Conservation (phyloP, 2,113 vertebrate genomes). For the Ictidomys tridecemlineatus region DNA sequence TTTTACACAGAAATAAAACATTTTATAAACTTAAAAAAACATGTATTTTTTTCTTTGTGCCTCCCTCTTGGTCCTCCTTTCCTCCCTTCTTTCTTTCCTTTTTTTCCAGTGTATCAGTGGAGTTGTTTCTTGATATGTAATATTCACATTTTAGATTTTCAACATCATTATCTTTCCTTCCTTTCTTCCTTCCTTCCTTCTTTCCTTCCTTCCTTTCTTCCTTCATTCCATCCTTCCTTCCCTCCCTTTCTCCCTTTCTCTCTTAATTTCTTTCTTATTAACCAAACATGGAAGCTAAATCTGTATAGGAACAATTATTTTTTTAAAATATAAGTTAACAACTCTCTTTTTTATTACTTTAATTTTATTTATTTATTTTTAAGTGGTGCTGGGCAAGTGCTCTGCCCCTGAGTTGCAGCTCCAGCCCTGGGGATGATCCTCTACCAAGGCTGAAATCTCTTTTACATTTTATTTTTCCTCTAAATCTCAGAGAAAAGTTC, state of each 20-base stretch:
- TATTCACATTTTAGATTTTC: not conserved
- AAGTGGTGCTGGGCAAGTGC: too few relatives aligned
- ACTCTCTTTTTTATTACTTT: too few relatives aligned
- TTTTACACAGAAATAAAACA: not conserved
- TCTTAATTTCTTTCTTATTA: not conserved
- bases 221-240: too few relatives aligned
- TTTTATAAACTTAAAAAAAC: slow-evolving; percentile 15
- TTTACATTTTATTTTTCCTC: not conserved
- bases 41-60: not conserved
- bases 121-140: not conserved
- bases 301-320: not conserved
- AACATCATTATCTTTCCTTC: not conserved
- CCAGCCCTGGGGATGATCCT: not conserved
- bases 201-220: too few relatives aligned
- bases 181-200: too few relatives aligned
- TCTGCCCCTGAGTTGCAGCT: too few relatives aligned
- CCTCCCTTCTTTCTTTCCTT: not conserved
- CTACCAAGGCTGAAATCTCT: not conserved
- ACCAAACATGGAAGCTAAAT: not conserved
- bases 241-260: too few relatives aligned
- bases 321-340: too few relatives aligned
- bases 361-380: too few relatives aligned
- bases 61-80: not conserved
- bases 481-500: not conserved
- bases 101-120: not conserved